Evolutionary conservation across 2,797 vertebrate genomes (phyloP), one percentile per base, ranked within the genome.

Genomic region (Balearica regulorum): DNA sequence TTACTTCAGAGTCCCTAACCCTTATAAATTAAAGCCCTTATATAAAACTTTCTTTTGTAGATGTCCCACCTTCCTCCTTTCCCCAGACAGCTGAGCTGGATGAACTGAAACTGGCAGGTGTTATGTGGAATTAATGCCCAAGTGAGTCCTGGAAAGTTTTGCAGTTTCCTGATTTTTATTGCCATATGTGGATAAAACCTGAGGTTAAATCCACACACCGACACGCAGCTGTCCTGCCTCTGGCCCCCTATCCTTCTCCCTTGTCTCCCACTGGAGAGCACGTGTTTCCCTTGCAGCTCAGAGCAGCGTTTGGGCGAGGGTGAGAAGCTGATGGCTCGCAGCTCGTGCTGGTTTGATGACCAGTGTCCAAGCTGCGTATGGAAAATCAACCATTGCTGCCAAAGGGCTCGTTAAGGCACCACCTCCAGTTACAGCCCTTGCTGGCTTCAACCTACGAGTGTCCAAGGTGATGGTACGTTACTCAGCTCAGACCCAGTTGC

Each of bases 381-480:
- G 68, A 48, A n/a, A 75, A 43, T 51, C 29, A 35, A 5, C 29
- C 29, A 2, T 24, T 33, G 69, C 73, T 84, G 62, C 41, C 57
- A 41, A 28, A 61, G 33, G 53, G 31, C 58, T 77, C 11, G 0
- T 39, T 31, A n/a, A 39, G 37, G 54, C 39, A 37, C 16, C 8
- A 2, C 44, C 24, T 37, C 43, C 44, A 16, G 31, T 43, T 26
- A 7, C 49, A 44, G 69, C 4, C 24, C 43, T 87, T 28, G 33
- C 54, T 46, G 44, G 43, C 48, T 41, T 57, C 20, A 35, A 16
- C 49, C 29, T 29, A 4, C 0, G 1, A 13, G 49, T 18, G 26
- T 2, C 0, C 13, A 10, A 22, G 43, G 14, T 0, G 2, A 9
- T 4, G 43, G 58, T 9, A 12, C 1, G 1, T 57, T 62, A 25